These are phyloP conservation scores for Sebastes cheni DNA, from an alignment of 2,797 vertebrate genomes.

Conservation along the genomic window DNA sequence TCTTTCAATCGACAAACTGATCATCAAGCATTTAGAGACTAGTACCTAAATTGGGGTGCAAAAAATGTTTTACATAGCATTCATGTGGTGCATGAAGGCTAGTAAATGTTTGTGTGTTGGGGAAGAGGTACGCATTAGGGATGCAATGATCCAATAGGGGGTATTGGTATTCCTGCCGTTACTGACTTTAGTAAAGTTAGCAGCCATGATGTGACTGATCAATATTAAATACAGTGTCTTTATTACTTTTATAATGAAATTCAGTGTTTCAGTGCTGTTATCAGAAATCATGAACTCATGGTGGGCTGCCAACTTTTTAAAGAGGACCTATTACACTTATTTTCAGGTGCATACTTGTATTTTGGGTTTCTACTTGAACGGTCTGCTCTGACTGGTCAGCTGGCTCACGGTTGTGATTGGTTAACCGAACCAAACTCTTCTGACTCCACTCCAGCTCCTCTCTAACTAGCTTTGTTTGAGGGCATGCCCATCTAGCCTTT, in stretches of 20 bases:
- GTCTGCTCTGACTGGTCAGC: too few species aligned
- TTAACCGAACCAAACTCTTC: too few species aligned
- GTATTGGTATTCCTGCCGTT: rapidly evolving
- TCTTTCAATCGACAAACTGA: not conserved
- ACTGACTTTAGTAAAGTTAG: not conserved
- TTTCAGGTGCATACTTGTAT: too few species aligned
- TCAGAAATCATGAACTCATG: not conserved
- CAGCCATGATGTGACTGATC: not conserved
- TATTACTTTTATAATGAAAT: not conserved
- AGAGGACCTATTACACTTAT: too few species aligned
- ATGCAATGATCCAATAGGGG: not conserved
- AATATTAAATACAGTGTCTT: not conserved
- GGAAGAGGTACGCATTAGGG: not conserved
- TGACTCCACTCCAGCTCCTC: too few species aligned
- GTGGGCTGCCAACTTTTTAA: not conserved
- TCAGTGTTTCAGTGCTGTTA: not conserved
- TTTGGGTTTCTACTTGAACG: too few species aligned
- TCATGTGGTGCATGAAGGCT: not conserved
- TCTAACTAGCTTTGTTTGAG: too few species aligned
- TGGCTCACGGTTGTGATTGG: too few species aligned
- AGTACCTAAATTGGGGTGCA: not conserved
- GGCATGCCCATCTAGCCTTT: too few species aligned
- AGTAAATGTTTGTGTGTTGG: not conserved
- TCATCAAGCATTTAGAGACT: not conserved
- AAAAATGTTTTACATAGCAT: not conserved